Conservation (phyloP, 1,140 invertebrate genomes). For the Calliphora vicina region DNA sequence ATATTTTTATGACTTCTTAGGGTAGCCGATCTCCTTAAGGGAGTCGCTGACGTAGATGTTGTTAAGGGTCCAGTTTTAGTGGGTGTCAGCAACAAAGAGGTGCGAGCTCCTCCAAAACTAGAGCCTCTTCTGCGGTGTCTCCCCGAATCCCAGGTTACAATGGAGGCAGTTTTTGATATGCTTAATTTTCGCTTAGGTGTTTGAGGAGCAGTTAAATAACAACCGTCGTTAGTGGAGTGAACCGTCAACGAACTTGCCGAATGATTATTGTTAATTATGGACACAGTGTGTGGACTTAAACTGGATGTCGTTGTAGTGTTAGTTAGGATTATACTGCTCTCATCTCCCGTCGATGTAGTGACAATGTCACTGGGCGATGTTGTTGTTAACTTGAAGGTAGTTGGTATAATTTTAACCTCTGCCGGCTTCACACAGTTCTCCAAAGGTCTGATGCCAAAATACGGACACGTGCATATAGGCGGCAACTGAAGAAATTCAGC, state of each 20-base stretch:
- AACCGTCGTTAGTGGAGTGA: constrained; percentile 44
- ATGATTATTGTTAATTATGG: constrained; percentile 35
- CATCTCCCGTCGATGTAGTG: constrained; percentile 41
- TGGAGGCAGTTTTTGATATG: constrained; percentile 59
- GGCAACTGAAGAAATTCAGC: constrained; percentile 68
- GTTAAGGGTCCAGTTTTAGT: constrained; percentile 57
- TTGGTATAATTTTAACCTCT: constrained; percentile 68
- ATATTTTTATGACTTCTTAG: constrained; percentile 68
- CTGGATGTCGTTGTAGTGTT: constrained; percentile 12
- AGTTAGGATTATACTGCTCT: constrained; percentile 9
- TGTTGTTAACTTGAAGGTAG: constrained; percentile 52
- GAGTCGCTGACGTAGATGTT: constrained; percentile 62
- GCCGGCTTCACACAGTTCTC: constrained; percentile 59
- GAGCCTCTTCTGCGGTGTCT: constrained; percentile 65
- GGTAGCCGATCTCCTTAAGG: constrained; percentile 67
- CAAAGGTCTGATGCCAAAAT: constrained; percentile 73
- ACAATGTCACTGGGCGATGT: constrained; percentile 38
- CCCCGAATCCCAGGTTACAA: constrained; percentile 72
- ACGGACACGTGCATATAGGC: constrained; percentile 79
- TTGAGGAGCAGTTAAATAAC: constrained; percentile 47
- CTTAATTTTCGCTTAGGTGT: constrained; percentile 56
- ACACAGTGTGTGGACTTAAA: constrained; percentile 21
- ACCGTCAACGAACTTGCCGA: constrained; percentile 46
- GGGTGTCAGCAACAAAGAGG: constrained; percentile 62
- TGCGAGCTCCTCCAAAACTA: constrained; percentile 69